Percentiles rank a stretch among this genome's conserved stretches.
phyloP scores from a whole-genome alignment of 2,888 invertebrate genomes.

The Cephus nigrinus region DNA sequence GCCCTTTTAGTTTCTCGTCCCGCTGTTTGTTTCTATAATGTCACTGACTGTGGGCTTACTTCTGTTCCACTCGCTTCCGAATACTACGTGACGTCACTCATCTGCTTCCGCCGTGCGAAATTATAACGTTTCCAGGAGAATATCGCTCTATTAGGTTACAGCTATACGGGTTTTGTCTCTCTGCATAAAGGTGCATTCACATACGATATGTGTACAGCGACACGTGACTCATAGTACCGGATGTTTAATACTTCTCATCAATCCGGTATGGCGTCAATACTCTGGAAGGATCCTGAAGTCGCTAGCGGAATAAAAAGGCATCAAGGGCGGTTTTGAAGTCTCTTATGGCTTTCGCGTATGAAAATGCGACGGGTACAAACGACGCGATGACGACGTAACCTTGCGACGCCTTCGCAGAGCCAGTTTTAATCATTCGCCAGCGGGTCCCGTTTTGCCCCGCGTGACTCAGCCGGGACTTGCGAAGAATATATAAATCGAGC shows the following conservation, averaged over 20 bases:
- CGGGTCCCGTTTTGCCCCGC: neutral
- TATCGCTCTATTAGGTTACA: neutral
- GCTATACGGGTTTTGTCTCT: neutral
- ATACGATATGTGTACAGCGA: neutral
- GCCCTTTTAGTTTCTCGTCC: constrained; percentile 28
- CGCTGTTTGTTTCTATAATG: constrained; percentile 33
- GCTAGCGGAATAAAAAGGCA: neutral
- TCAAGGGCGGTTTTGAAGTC: neutral
- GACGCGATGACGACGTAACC: neutral
- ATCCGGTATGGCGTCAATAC: neutral
- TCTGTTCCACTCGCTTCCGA: constrained; percentile 21
- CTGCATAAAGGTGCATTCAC: neutral
- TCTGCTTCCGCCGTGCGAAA: constrained; percentile 32
- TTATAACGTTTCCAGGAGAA: neutral
- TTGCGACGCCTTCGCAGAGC: neutral
- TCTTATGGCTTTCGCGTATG: neutral
- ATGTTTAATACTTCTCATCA: neutral
- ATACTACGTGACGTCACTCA: constrained; percentile 38
- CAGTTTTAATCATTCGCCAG: neutral
- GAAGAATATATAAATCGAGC: constrained; percentile 2
- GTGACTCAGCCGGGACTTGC: neutral
- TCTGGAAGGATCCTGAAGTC: neutral
- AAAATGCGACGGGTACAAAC: neutral
- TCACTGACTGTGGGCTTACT: constrained; percentile 18
- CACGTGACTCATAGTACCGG: neutral